Percentiles rank a stretch among this genome's conserved stretches.
These are phyloP conservation scores for Tricholauxania praeusta DNA, from an alignment of 2,888 invertebrate genomes.

Conservation along the genomic window DNA sequence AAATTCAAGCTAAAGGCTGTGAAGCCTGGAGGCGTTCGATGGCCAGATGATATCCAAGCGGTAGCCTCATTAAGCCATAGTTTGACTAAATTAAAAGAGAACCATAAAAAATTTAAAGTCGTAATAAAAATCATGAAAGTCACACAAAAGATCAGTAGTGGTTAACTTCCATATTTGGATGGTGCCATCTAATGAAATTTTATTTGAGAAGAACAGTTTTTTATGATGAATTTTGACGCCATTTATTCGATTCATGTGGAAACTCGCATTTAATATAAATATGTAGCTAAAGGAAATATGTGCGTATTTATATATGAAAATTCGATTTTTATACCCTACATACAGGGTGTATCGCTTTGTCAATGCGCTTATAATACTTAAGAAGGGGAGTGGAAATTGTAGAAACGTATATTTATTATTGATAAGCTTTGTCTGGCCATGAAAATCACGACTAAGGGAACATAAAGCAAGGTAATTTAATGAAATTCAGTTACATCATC, in stretches of 20 bases:
- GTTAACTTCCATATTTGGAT: not conserved
- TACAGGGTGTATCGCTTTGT: not conserved
- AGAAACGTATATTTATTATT: no score
- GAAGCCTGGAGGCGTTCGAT: not conserved
- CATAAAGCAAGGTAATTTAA: no score
- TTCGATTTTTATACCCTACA: not conserved
- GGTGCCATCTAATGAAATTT: not conserved
- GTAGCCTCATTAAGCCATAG: conserved; percentile 4
- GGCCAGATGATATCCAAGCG: conserved; percentile 1
- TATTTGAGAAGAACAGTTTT: conserved; percentile 8
- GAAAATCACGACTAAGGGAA: no score
- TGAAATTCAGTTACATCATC: no score
- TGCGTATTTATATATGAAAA: not conserved
- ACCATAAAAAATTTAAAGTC: conserved; percentile 17
- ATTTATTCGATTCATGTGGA: not conserved
- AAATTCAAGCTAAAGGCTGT: not conserved
- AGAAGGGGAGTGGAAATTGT: not conserved
- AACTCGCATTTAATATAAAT: no score
- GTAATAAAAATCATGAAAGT: conserved; percentile 21
- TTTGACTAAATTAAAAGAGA: conserved; percentile 14
- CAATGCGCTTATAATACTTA: not conserved
- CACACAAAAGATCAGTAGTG: not conserved
- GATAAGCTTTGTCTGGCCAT: no score
- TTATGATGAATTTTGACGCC: conserved; percentile 32
- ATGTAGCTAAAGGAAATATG: no score